Conservation (phyloP, 92 coral and sea anemone species). For the Plumapathes pennacea region DNA sequence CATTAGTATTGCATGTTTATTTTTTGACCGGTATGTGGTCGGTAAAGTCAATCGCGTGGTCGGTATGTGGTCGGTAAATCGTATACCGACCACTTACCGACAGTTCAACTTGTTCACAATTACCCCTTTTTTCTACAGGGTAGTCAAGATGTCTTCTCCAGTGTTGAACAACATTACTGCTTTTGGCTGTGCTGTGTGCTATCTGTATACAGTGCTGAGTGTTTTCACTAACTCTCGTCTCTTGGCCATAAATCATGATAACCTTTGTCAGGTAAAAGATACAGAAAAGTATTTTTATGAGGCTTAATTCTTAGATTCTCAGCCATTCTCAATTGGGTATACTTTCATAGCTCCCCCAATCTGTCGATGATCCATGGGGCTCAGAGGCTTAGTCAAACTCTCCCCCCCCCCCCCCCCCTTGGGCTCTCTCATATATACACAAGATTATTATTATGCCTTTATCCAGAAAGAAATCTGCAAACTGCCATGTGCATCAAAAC, state of each 20-base stretch:
- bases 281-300: neutral
- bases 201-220: conserved; percentile 51
- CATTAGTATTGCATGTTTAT: neutral
- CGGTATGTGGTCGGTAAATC: neutral
- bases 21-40: neutral
- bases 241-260: neutral
- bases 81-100: neutral
- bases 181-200: conserved; percentile 68
- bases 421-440: too few relatives aligned
- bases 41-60: too few relatives aligned
- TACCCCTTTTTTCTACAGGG: conserved; percentile 19
- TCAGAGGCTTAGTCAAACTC: too few relatives aligned
- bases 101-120: neutral
- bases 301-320: neutral
- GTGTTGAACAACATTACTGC: conserved; percentile 75
- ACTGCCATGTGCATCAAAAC: too few relatives aligned
- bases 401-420: too few relatives aligned
- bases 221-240: conserved; percentile 29
- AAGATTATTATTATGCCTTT: too few relatives aligned
- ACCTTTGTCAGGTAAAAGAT: conserved; percentile 45
- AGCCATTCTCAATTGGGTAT: too few relatives aligned
- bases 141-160: conserved; percentile 88
- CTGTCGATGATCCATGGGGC: too few relatives aligned
- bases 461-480: too few relatives aligned
- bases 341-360: too few relatives aligned